Evolutionary conservation across 2,113 vertebrate species (phyloP), one percentile per base, ranked within the genome.

Genomic region (Camarhynchus parvulus): DNA sequence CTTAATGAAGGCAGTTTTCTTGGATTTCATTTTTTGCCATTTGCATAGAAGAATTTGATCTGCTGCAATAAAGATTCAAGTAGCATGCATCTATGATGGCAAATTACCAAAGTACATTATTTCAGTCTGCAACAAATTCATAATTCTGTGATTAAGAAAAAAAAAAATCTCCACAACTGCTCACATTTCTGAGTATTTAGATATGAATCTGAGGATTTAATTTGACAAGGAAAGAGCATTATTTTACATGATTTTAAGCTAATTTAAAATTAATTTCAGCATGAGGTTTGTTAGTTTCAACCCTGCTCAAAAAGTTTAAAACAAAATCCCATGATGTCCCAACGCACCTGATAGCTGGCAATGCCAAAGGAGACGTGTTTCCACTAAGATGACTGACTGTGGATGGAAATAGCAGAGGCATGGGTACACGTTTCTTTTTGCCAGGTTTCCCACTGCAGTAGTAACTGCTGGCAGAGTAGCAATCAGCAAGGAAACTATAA

Each of bases 1-100:
- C 88, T 95, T 96, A 96, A 96, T 96, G 91, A 96, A 88, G 75
- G 88, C 47, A 94, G 83, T 96, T 94, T 95, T 95, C 92, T 95
- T 86, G 49, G 50, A 86, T 96, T 92, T 94, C 61, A 89, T 89
- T 96, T 97, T 96, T 95, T 8, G 12, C 20, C 7, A 83, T 95
- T 94, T 96, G 81, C 94, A 93, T 90, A 94, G 85, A 92, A 91
- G 79, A 72, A 92, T 93, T 94, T 93, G 89, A 95, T 95, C 89
- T 95, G 49, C 74, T 94, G 58, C 69, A 90, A 80, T 87, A 86
- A 94, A 89, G 91, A 95, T 93, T 87, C 53, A 83, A 88, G 92
- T 72, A 89, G 84, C 41, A 82, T 52, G 73, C 31, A 83, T 58
- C 83, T 86, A 68, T 47, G 77, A 89, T 86, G 86, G 68, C 0